phyloP scores from a whole-genome alignment of 2,888 invertebrate species.

The Anodontia alba region DNA sequence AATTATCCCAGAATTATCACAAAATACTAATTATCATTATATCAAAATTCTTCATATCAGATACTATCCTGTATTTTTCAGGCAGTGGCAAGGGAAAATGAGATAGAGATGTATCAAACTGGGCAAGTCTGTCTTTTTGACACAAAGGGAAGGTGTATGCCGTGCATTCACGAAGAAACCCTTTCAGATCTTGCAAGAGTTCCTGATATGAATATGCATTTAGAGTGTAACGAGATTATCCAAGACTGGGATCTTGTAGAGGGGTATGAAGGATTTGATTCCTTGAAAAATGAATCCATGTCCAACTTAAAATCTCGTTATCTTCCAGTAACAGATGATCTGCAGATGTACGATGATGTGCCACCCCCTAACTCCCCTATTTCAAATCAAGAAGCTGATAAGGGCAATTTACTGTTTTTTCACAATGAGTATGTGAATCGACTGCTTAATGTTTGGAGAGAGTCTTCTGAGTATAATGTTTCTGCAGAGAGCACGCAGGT shows the following conservation, averaged over 20 bases:
- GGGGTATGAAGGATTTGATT: background rate
- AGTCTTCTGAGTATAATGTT: conserved; percentile 21
- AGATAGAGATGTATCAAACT: background rate
- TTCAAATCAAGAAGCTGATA: conserved; percentile 4
- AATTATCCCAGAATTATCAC: too few species aligned
- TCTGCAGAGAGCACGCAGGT: conserved; percentile 29
- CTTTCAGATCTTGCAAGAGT: background rate
- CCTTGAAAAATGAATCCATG: background rate
- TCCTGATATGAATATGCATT: conserved; percentile 20
- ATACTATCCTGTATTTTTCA: too few species aligned
- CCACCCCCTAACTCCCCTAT: conserved; percentile 33
- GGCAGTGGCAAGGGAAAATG: background rate
- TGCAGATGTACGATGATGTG: conserved; percentile 11
- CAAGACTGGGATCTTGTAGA: conserved; percentile 55
- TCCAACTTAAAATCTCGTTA: background rate
- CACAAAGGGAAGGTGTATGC: background rate
- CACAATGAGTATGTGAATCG: conserved; percentile 36
- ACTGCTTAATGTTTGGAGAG: conserved; percentile 42
- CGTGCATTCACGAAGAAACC: background rate
- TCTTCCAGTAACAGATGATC: conserved; percentile 6
- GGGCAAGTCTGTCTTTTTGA: background rate
- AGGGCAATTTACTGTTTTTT: background rate
- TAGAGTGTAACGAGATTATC: conserved; percentile 58
- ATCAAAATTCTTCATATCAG: too few species aligned
- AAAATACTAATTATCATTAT: too few species aligned